These are phyloP conservation scores for Tiphia femorata DNA, from an alignment of 2,888 invertebrate genomes.

Conservation along the genomic window DNA sequence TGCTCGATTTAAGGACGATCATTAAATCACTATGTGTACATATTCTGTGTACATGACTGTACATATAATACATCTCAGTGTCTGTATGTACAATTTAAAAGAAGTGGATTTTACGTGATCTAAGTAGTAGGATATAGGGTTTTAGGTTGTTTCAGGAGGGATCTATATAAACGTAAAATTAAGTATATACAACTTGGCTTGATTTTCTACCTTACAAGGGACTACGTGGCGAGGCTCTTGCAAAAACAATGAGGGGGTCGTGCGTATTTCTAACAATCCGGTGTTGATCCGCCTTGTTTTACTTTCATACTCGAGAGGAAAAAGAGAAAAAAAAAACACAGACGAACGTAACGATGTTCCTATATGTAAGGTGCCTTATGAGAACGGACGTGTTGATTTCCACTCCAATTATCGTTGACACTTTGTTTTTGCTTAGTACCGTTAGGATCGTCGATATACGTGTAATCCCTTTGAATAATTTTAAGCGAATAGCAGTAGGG, in stretches of 20 bases:
- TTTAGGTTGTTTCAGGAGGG: conserved; percentile 58
- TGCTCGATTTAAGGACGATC: conserved; percentile 42
- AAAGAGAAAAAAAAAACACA: no score
- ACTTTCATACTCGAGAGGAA: conserved; percentile 9
- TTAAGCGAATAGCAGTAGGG: no score
- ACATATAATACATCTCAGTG: conserved; percentile 54
- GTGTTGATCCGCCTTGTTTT: no score
- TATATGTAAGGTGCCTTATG: conserved; percentile 44
- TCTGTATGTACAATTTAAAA: conserved; percentile 53
- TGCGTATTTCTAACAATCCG: conserved; percentile 12
- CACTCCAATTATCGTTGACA: neutral
- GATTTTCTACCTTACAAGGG: conserved; percentile 55
- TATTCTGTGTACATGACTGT: conserved; percentile 61
- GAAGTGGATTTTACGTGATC: conserved; percentile 46
- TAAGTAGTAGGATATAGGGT: conserved; percentile 54
- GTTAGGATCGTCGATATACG: neutral
- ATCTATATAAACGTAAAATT: conserved; percentile 48
- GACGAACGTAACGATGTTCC: conserved; percentile 40
- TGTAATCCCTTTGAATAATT: no score
- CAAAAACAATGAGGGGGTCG: conserved; percentile 43
- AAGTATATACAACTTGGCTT: conserved; percentile 53
- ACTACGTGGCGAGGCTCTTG: conserved; percentile 57
- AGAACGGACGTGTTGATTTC: conserved; percentile 5
- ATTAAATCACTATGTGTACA: conserved; percentile 52
- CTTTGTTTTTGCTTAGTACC: neutral